phyloP scores from a whole-genome alignment of 2,888 invertebrate species.

The Chrysolina oricalcia region DNA sequence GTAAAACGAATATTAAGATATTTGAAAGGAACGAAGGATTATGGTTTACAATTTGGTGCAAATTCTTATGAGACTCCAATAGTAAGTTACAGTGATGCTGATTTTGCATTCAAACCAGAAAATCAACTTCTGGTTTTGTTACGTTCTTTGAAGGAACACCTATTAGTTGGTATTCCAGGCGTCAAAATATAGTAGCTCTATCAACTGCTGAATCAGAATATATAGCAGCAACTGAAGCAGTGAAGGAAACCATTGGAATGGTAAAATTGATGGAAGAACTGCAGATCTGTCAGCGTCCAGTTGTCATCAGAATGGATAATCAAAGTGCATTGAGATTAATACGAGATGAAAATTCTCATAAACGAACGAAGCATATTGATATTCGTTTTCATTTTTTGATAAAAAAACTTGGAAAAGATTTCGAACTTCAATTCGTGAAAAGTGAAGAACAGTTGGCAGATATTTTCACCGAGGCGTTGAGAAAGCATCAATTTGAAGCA shows the following conservation, averaged over 20 bases:
- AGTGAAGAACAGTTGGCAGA: background rate
- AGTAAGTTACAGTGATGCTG: too few relatives aligned
- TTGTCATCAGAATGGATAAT: background rate
- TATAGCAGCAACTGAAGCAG: background rate
- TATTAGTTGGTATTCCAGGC: background rate
- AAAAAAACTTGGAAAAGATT: background rate
- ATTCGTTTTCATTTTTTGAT: too few relatives aligned
- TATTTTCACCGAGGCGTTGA: background rate
- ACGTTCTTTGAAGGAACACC: background rate
- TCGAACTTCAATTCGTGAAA: background rate
- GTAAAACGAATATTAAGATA: background rate
- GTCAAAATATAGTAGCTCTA: background rate
- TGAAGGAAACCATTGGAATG: background rate
- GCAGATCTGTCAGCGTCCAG: background rate
- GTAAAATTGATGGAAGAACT: background rate
- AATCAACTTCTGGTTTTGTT: background rate
- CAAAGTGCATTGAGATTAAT: background rate
- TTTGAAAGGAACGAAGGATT: background rate
- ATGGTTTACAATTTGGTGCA: too few relatives aligned
- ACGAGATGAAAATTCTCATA: background rate
- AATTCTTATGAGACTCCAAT: too few relatives aligned
- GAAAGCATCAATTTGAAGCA: background rate
- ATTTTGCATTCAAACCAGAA: background rate
- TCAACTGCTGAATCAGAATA: too few relatives aligned
- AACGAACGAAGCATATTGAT: background rate